Percentiles rank a stretch among this genome's conserved stretches.
phyloP scores from a whole-genome alignment of 2,113 vertebrate species.

The Tragulus kanchil region DNA sequence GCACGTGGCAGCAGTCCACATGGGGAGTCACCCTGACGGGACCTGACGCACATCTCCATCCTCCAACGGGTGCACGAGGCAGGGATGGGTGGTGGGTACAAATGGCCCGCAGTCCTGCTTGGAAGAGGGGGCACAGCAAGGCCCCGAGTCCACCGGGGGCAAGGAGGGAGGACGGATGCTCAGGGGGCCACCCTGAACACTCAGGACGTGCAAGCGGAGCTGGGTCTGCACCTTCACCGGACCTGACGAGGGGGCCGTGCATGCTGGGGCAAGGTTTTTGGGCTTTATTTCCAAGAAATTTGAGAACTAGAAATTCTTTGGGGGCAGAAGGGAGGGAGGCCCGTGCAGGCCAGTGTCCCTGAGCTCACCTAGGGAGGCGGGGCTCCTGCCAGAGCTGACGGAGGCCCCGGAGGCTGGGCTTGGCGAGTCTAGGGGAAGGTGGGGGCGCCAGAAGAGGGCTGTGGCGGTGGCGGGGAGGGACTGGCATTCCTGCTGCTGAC shows the following conservation, averaged over 20 bases:
- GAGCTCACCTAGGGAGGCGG: background rate
- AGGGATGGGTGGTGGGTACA: accelerated
- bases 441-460: background rate
- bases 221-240: accelerated
- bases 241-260: background rate
- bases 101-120: accelerated
- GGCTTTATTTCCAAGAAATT: background rate
- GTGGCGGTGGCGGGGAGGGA: too few species aligned
- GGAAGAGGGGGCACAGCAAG: too few species aligned
- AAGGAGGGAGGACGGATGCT: background rate
- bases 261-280: background rate
- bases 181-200: too few species aligned
- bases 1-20: too few species aligned
- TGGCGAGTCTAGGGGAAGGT: background rate
- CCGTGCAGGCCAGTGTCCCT: background rate
- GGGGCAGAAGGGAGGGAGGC: background rate
- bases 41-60: background rate
- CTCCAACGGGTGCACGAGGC: accelerated
- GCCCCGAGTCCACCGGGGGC: background rate
- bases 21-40: background rate
- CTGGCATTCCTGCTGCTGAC: too few species aligned
- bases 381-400: too few species aligned
- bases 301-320: background rate
- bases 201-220: too few species aligned
- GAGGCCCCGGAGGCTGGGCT: too few species aligned